These are phyloP conservation scores for Trissolcus japonicus DNA, from an alignment of 2,888 invertebrate genomes.

Conservation along the genomic window DNA sequence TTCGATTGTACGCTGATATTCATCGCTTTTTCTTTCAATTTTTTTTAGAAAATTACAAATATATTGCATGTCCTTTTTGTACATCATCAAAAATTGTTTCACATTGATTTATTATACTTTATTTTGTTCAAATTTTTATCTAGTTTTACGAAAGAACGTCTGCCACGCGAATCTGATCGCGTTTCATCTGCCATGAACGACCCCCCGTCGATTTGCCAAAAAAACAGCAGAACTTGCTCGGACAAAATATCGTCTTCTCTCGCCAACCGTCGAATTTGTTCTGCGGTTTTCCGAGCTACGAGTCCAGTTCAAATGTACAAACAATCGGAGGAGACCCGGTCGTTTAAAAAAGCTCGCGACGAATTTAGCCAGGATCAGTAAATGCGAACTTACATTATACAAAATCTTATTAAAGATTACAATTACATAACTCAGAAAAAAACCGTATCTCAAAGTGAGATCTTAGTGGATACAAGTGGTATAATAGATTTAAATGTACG, in stretches of 20 bases:
- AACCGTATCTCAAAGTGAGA: conserved; percentile 46
- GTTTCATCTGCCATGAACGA: conserved; percentile 9
- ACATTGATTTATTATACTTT: not conserved
- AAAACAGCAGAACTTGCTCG: conserved; percentile 8
- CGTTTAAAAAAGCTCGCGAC: conserved; percentile 4
- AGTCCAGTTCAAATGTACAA: conserved; percentile 1
- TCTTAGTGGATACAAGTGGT: conserved; percentile 37
- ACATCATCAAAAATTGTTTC: conserved; percentile 31
- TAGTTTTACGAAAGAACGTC: too few relatives aligned
- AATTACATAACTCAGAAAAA: conserved; percentile 52
- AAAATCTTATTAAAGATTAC: conserved; percentile 56
- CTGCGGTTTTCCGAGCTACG: not conserved
- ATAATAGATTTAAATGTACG: conserved; percentile 16
- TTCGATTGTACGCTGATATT: conserved; percentile 37
- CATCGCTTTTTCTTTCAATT: conserved; percentile 8
- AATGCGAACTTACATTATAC: conserved; percentile 60
- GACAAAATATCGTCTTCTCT: conserved; percentile 28
- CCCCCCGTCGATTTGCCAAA: not conserved
- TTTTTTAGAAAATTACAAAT: conserved; percentile 57
- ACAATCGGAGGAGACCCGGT: conserved; percentile 7
- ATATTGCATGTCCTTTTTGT: conserved; percentile 57
- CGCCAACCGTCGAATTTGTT: conserved; percentile 12
- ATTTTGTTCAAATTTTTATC: too few relatives aligned
- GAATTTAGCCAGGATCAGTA: conserved; percentile 65
- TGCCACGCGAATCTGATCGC: too few relatives aligned